phyloP scores from a whole-genome alignment of 2,888 invertebrate species.

The Pristionchus mayeri region DNA sequence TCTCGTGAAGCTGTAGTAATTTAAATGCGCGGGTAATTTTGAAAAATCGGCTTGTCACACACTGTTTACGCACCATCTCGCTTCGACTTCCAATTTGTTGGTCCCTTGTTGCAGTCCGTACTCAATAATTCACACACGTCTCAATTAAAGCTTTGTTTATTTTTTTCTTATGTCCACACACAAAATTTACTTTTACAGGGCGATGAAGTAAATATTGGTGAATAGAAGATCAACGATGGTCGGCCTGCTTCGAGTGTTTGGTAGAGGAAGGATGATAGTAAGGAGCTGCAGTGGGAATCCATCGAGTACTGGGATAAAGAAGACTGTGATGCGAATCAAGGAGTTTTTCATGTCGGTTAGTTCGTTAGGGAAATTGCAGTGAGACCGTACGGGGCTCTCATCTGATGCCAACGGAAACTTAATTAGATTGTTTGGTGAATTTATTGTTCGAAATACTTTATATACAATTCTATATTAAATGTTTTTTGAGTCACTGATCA shows the following conservation, averaged over 20 bases:
- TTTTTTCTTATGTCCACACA: neutral
- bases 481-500: too few species aligned
- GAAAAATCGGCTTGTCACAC: too few species aligned
- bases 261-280: constrained; percentile 7
- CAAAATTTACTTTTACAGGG: neutral
- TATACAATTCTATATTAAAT: too few species aligned
- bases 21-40: too few species aligned
- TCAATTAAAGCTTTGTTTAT: neutral
- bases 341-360: constrained; percentile 36
- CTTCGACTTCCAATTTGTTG: neutral
- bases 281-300: constrained; percentile 1
- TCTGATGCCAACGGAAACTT: too few species aligned
- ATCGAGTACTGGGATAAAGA: constrained; percentile 20
- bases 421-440: too few species aligned
- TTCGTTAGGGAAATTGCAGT: too few species aligned
- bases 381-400: too few species aligned
- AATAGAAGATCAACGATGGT: constrained; percentile 29
- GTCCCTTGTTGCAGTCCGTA: neutral
- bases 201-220: neutral
- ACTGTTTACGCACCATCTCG: too few species aligned
- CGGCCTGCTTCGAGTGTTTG: neutral
- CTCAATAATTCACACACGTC: neutral
- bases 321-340: constrained; percentile 20
- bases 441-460: too few species aligned
- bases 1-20: too few species aligned